Evolutionary conservation across 2,888 invertebrate species (phyloP), one percentile per base, ranked within the genome.

Genomic region (Archips xylosteana): DNA sequence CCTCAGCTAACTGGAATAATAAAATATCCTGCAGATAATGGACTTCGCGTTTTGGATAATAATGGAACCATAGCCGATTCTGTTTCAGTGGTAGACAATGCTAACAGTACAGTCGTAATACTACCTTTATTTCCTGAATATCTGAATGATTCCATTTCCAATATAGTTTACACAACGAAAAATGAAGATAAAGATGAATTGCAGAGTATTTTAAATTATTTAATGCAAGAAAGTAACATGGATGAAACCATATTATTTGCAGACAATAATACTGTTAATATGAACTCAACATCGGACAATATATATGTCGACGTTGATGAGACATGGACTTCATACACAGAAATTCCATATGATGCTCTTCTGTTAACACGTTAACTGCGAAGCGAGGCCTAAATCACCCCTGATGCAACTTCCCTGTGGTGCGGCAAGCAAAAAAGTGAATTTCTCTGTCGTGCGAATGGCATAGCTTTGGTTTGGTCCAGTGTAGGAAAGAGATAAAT

Each of bases 271-370:
- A 36, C 59, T 2, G 8, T n/a, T 1, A 57, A 13, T 23, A 8
- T n/a, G 5, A 70, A 54, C 42, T 57, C 62, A 10, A 51, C 54
- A 34, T 70, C 10, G 8, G 47, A 65, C 15, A 63, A 57, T 15
- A 54, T 62, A 59, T 70, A 70, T 57, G 32, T 23, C 9, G 32
- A 57, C 15, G 47, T 47, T 13, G 67, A 62, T 57, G 10, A 63
- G 3, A 45, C 61, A 32, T 57, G 47, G 39, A 10, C 36, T 12
- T 67, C 62, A n/a, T 62, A 34, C 47, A 72, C 72, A 23, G 67
- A 68, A 36, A 47, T 68, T 3, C 72, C 72, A 45, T 72, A 63
- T 49, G 67, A 68, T n/a, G n/a, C 64, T 34, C 61, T 57, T 1
- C n/a, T n/a, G n/a, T n/a, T n/a, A n/a, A n/a, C n/a, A n/a, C n/a